Base-by-base conservation (phyloP, 1,140 invertebrate genomes). In the Apolygus lucorum region DNA sequence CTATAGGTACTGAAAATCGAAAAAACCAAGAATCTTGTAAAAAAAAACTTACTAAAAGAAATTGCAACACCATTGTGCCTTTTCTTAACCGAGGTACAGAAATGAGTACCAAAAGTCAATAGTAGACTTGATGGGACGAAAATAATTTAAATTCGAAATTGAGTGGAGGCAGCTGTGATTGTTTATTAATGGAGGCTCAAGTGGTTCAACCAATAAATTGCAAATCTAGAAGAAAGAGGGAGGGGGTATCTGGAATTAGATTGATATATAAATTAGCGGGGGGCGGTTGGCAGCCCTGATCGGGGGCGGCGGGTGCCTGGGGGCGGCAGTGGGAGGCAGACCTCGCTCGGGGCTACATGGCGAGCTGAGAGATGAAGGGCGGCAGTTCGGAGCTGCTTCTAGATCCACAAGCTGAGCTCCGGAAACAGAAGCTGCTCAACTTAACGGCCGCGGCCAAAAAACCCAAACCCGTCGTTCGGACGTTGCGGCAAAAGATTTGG, bases 361-460 rank as follows among this genome's bases (percentile, higher is more conserved):
- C 71, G 77, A 72, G 75, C 73, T 68, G 75, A 77, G 29, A 74
- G 80, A 91, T 91, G 89, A 85, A 87, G 79, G 88, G 89, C 81
- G 88, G 88, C 82, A 91, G 89, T 82, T 90, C 88, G 75, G 90
- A 91, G 82, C 85, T 90, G 78, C 84, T 91, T 83, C 87, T 91
- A 78, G 88, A 88, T 79, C 83, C 84, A 77, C 85, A 87, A 81
- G 82, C 85, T 78, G 86, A 88, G 80, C 80, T 87, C 77, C 82
- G 87, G 76, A 85, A 85, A 81, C 84, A 84, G 76, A 88, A 88
- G 79, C 83, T 88, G 77, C 81, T 85, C 79, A 86, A 87, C 79
- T 80, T 87, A 79, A 83, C 84, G 75, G 64, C 68, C n/a, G 59
- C 68, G 49, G 68, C 72, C 22, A 82, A 81, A 77, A 72, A 73